These are phyloP conservation scores for Ochropacha duplaris DNA, from an alignment of 2,888 invertebrate species.

Conservation along the genomic window DNA sequence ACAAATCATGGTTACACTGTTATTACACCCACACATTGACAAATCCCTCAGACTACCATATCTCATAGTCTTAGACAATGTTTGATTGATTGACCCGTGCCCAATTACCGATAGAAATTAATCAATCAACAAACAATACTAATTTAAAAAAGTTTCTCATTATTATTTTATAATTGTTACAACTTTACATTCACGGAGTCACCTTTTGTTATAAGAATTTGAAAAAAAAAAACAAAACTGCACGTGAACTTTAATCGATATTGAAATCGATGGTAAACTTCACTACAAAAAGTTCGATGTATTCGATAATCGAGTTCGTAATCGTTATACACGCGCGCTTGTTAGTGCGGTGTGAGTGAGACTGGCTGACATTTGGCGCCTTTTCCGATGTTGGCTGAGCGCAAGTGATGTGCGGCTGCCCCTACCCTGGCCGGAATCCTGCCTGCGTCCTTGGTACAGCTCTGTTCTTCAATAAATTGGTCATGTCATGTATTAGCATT, in stretches of 20 bases:
- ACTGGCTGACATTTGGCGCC: constrained; percentile 28
- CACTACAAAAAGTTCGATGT: constrained; percentile 18
- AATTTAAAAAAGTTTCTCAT: constrained; percentile 15
- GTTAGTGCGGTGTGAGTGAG: constrained; percentile 18
- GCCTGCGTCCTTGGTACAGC: constrained; percentile 23
- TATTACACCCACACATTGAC: constrained; percentile 24
- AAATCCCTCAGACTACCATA: constrained; percentile 34
- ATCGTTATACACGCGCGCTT: constrained; percentile 33
- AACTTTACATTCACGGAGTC: too few species aligned
- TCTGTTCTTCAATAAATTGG: constrained; percentile 2
- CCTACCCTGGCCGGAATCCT: constrained; percentile 16
- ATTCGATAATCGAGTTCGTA: constrained; percentile 30
- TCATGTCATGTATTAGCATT: constrained; percentile 9
- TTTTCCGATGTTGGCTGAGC: constrained; percentile 11
- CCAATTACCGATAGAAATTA: constrained; percentile 21
- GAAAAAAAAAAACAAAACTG: neutral
- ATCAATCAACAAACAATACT: constrained; percentile 17
- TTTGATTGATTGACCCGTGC: constrained; percentile 19
- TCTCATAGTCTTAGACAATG: constrained; percentile 12
- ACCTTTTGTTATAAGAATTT: neutral
- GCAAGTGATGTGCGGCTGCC: constrained; percentile 26
- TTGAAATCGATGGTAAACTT: neutral
- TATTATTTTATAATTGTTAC: constrained; percentile 13
- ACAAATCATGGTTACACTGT: constrained; percentile 48
- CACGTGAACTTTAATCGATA: neutral